phyloP scores from a whole-genome alignment of 2,113 vertebrate genomes.

The Oxyruncus cristatus region DNA sequence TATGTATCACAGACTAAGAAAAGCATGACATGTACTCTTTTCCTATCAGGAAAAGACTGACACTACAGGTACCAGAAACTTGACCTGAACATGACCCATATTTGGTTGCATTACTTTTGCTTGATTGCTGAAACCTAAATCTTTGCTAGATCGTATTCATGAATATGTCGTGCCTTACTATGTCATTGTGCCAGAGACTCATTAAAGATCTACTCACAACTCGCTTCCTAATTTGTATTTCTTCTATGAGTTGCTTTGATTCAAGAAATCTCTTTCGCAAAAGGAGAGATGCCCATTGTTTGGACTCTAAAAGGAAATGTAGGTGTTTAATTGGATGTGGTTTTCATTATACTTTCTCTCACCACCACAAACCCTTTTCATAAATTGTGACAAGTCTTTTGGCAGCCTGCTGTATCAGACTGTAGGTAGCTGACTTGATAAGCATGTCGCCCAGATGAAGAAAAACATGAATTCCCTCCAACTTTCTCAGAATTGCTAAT shows the following conservation, averaged over 20 bases:
- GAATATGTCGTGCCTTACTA: background rate
- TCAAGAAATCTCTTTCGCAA: constrained; percentile 33
- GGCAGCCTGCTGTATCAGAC: constrained; percentile 36
- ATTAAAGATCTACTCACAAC: constrained; percentile 42
- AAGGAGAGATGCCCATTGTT: constrained; percentile 10
- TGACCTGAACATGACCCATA: background rate
- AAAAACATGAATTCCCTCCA: constrained; percentile 33
- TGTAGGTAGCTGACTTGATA: constrained; percentile 30
- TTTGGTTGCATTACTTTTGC: background rate
- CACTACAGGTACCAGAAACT: background rate
- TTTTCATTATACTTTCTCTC: constrained; percentile 12
- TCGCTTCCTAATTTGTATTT: constrained; percentile 32
- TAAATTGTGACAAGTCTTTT: constrained; percentile 33
- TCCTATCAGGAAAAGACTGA: background rate
- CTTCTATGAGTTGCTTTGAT: constrained; percentile 14
- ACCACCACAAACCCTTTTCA: constrained; percentile 25
- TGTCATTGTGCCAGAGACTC: background rate
- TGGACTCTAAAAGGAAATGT: constrained; percentile 38
- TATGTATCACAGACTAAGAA: background rate
- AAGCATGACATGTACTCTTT: background rate
- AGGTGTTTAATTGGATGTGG: constrained; percentile 53
- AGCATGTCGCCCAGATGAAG: background rate
- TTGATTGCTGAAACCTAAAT: background rate
- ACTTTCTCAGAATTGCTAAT: constrained; percentile 35
- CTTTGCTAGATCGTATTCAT: constrained; percentile 7